Base-by-base conservation (phyloP, 2,888 invertebrate species). In the Hydraecia micacea region DNA sequence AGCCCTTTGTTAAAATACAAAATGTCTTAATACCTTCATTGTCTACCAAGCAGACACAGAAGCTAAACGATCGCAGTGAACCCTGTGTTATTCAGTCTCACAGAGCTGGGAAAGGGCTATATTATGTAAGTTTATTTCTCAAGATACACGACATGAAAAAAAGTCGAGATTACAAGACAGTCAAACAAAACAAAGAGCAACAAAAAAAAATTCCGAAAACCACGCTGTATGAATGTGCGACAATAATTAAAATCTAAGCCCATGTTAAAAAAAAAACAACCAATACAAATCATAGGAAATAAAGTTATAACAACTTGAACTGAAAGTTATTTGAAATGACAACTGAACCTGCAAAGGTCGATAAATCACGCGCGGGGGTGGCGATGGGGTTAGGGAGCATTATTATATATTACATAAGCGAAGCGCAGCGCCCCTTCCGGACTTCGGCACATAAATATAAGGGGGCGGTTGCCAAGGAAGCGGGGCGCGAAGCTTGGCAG, bases 381-480 rank as follows among this genome's bases (percentile, higher is more conserved):
- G 25, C 9, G 36, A 52, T 62, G 28, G 18, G 18, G 28, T 15
- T 46, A 81, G 75, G 75, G 49, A n/a, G 32, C 58, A n/a, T n/a
- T 39, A 36, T 3, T 36, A n/a, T 49, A 32, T 60, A 75, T 8
- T 62, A 80, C 52, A 80, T 82, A 80, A 32, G 49, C 49, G 15
- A 58, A 75, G 25, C 52, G 28, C 58, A 67, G 77, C 28, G 15
- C 70, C 69, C 69, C 46, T 36, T 63, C 15, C 11, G 21, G 32
- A 46, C 25, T 68, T n/a, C 49, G 21, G 69, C 46, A 66, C 25
- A 66, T 77, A 69, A 13, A 18, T 52, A 62, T 67, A 68, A 55
- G 55, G 63, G 83, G 83, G 83, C 42, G 80, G 80, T 52, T 76
- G 69, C 36, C 11, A 60, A 58, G 65, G 58, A 58, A 32, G 49